These are phyloP conservation scores for Tenthredo amoena DNA, from an alignment of 2,888 invertebrate species.

Conservation along the genomic window DNA sequence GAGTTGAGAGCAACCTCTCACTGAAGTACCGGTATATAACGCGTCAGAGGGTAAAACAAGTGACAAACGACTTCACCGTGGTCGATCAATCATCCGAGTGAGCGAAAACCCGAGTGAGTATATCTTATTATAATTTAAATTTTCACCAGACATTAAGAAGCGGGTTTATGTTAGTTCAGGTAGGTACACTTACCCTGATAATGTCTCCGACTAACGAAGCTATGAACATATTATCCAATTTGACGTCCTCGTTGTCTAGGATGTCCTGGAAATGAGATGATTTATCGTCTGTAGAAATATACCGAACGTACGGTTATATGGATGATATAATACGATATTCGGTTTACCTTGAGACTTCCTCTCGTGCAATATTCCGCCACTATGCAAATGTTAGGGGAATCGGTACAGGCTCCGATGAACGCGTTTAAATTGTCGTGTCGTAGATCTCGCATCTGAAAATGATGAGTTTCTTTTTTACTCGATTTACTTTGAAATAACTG, in stretches of 20 bases:
- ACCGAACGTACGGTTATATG: background rate
- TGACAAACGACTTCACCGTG: conserved; percentile 39
- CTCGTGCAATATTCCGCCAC: conserved; percentile 94
- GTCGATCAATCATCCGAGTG: conserved; percentile 40
- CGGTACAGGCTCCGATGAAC: conserved; percentile 95
- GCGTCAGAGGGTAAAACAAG: conserved; percentile 20
- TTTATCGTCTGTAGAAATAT: background rate
- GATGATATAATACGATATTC: conserved; percentile 62
- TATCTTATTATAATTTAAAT: background rate
- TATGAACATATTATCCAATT: conserved; percentile 97
- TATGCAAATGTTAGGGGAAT: conserved; percentile 93
- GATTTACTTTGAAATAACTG: conserved; percentile 21
- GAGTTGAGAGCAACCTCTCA: background rate
- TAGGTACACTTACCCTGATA: conserved; percentile 86
- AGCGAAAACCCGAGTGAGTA: background rate
- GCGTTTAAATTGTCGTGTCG: conserved; percentile 95
- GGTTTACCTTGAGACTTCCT: conserved; percentile 90
- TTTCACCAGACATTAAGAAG: conserved; percentile 23
- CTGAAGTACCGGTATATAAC: background rate
- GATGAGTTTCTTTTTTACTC: conserved; percentile 21
- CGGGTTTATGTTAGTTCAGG: conserved; percentile 25
- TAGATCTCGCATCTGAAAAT: conserved; percentile 90
- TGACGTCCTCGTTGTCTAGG: conserved; percentile 96
- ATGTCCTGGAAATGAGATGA: conserved; percentile 85
- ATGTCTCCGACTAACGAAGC: conserved; percentile 97